These are phyloP conservation scores for Paralichthys olivaceus DNA, from an alignment of 2,113 vertebrate species.

Conservation along the genomic window DNA sequence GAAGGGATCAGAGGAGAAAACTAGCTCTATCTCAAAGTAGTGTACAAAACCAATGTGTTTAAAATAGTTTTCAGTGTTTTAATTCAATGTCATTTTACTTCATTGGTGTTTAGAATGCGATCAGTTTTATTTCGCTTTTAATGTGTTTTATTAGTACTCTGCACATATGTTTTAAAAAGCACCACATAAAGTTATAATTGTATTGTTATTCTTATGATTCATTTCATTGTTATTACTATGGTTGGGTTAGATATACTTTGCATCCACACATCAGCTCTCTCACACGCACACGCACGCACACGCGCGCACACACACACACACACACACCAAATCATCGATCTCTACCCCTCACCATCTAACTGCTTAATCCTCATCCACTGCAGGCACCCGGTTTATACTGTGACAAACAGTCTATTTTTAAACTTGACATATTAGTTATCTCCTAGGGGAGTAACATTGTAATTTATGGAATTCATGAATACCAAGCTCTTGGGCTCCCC, in stretches of 20 bases:
- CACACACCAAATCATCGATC: constrained; percentile 2
- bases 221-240: background rate
- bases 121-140: background rate
- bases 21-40: background rate
- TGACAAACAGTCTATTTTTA: constrained; percentile 78
- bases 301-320: background rate
- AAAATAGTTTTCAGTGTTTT: background rate
- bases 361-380: constrained; percentile 56
- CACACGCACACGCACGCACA: background rate
- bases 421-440: constrained; percentile 80
- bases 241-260: background rate
- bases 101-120: background rate
- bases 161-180: background rate
- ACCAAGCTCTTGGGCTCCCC: constrained; percentile 65
- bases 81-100: background rate
- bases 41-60: background rate
- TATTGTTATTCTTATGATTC: background rate
- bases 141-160: no score
- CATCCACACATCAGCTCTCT: background rate
- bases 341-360: constrained; percentile 33
- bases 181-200: background rate
- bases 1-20: background rate
- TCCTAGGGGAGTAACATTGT: constrained; percentile 74
- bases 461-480: constrained; percentile 81
- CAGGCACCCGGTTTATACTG: constrained; percentile 57